Conservation (phyloP, 2,888 invertebrate species). For the Agrochola circellaris region DNA sequence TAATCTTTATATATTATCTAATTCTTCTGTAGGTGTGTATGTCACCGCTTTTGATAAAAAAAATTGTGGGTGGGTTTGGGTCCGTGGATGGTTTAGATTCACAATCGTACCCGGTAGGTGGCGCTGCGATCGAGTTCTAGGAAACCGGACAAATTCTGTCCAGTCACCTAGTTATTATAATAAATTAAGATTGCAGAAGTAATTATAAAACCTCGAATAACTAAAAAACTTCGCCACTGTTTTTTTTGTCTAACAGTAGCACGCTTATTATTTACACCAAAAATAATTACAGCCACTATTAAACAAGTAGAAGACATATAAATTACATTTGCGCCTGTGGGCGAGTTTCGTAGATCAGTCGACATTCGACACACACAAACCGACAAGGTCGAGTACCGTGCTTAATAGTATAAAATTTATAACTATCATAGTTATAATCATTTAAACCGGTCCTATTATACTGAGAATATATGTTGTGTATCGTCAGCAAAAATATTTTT, state of each 20-base stretch:
- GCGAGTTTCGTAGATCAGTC: conserved; percentile 73
- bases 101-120: too few species aligned
- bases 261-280: conserved; percentile 50
- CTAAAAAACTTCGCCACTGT: not conserved
- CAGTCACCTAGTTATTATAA: not conserved
- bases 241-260: conserved; percentile 32
- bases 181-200: not conserved
- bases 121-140: too few species aligned
- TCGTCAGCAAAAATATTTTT: conserved; percentile 37
- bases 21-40: too few species aligned
- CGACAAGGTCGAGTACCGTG: conserved; percentile 78
- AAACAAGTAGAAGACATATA: conserved; percentile 68
- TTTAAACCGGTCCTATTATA: conserved; percentile 73
- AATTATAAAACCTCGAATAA: not conserved
- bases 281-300: conserved; percentile 56
- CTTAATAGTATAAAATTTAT: conserved; percentile 79
- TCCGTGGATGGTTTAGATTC: too few species aligned
- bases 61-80: too few species aligned
- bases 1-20: too few species aligned
- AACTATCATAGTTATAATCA: conserved; percentile 80
- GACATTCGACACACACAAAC: conserved; percentile 70
- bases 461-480: conserved; percentile 58
- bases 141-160: too few species aligned
- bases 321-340: conserved; percentile 73
- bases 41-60: too few species aligned